These are phyloP conservation scores for Bettongia penicillata DNA, from an alignment of 2,113 vertebrate species.

Conservation along the genomic window DNA sequence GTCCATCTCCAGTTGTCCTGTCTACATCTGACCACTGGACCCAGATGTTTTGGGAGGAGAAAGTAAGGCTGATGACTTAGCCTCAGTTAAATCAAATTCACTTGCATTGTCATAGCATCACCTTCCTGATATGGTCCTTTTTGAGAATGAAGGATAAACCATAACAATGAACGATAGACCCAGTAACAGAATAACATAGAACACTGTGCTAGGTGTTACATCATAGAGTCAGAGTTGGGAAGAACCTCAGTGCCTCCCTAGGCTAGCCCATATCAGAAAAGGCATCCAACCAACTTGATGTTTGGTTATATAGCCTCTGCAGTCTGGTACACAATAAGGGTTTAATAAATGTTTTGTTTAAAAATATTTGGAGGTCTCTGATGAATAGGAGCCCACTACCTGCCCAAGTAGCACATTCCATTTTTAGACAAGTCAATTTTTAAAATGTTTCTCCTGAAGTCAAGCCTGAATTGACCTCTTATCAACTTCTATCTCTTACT, in stretches of 20 bases:
- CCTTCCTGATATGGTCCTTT: no score
- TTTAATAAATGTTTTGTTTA: not conserved
- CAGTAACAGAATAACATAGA: not conserved
- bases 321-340: not conserved
- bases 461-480: not conserved
- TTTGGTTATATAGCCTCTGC: not conserved
- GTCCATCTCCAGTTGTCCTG: no score
- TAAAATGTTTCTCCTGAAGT: not conserved
- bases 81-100: no score
- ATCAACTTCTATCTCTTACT: not conserved
- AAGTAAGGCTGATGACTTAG: no score
- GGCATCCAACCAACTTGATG: not conserved
- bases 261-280: not conserved
- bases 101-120: no score
- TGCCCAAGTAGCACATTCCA: not conserved
- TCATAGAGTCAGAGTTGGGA: not conserved
- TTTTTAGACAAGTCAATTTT: not conserved
- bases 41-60: no score
- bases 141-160: no score
- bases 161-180: no score
- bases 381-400: not conserved
- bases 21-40: no score
- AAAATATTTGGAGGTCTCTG: not conserved
- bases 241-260: not conserved
- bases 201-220: not conserved